Base-by-base conservation (phyloP, 2,113 vertebrate species). In the Girardinichthys multiradiatus region DNA sequence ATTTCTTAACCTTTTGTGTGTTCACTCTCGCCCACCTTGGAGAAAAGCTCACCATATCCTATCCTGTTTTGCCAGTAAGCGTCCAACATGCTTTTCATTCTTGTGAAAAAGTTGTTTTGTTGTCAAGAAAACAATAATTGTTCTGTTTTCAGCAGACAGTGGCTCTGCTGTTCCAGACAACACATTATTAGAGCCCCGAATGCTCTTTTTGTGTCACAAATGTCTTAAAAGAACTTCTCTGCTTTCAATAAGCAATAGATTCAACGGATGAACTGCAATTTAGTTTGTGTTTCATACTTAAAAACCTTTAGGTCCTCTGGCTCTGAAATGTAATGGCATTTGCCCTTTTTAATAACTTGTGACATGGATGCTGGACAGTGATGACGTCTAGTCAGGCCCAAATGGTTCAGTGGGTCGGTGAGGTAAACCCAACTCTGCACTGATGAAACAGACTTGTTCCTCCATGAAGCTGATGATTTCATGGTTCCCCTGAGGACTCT, bases 401-500 rank as follows among this genome's bases (percentile, higher is more conserved):
- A 45, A 27, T 37, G 59, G 48, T 39, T 21, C 5, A 15, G 17
- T 67, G 57, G 59, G 62, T 73, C 60, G 19, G 17, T 68, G 66
- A 74, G 29, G 19, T 64, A 27, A 31, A 11, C 3, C 4, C 33
- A 14, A 37, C 37, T 61, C 42, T 1, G 14, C 37, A 13, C 31
- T 35, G 28, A 59, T 9, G 58, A 67, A 68, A 45, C 29, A 68
- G 21, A 42, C 33, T 4, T 64, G 63, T 1, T 72, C 60, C 63
- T 62, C 45, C 54, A 63, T 81, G 39, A 62, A 75, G 28, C 54
- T 17, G 24, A 21, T 10, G 27, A 19, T 19, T 45, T 45, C 4
- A 17, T 2, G 42, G 17, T 45, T 45, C 42, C 42, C 17, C 42
- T 45, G 42, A 45, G 17, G 48, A 54, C 21, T 10, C 7, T 54